Base-by-base conservation (phyloP, 2,113 vertebrate species). In the Myxocyprinus asiaticus region DNA sequence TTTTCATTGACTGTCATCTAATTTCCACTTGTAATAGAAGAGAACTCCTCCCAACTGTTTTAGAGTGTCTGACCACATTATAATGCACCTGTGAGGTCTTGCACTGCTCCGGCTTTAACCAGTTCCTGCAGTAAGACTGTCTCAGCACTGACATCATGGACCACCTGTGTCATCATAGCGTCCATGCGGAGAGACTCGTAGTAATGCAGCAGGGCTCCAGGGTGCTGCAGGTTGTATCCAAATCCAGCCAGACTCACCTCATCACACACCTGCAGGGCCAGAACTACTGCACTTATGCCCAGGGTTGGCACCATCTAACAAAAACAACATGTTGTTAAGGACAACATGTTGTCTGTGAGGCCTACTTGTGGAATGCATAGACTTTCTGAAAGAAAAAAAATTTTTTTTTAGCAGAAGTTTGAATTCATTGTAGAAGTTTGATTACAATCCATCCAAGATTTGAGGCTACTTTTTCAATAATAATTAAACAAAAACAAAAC, bases 191-290 rank as follows among this genome's bases (percentile, higher is more conserved):
- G 53, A 12, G 83, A 67, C 79, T 90, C 93, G 0, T 94, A 94
- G 80, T 94, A 94, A 83, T 94, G 94, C 43, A 94, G 91, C 22
- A 84, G 84, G 22, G 90, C 84, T 12, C 82, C 82, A 0, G 91
- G 92, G 62, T 93, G 91, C 74, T 88, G 85, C 85, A 93, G 85
- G 73, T 94, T 85, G 0, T 94, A 94, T 4, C 93, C 93, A 67
- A 94, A 94, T 8, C 94, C 93, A 45, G 91, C 93, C 62, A 94
- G 81, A 70, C 91, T 94, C 45, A 94, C 92, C 79, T 94, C 91
- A 84, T 94, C 93, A 53, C 94, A 94, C 66, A 94, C 75, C 85
- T 93, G 92, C 74, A 94, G 58, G 17, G 94, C 93, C 87, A 91
- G 86, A 77, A 92, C 90, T 71, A 92, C 87, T 0, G 91, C 92